Conservation (phyloP, 2,113 vertebrate genomes). For the Murina feae region DNA sequence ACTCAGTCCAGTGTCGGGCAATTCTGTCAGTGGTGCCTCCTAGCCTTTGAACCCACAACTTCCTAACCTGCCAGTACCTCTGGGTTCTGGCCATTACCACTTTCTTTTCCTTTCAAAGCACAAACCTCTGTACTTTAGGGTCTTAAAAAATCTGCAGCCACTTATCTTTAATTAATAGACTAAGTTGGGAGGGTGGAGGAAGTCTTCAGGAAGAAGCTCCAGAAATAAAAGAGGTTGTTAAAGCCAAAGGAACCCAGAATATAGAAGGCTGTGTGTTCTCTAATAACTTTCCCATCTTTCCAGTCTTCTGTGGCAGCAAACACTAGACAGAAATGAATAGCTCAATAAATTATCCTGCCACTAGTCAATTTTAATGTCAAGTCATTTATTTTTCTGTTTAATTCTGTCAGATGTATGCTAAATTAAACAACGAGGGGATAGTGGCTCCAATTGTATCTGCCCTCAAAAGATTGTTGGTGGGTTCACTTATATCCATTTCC, state of each 20-base stretch:
- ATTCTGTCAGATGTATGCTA: neutral
- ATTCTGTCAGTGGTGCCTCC: neutral
- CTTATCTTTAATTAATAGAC: neutral
- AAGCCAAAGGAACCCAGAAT: neutral
- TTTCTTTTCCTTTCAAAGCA: slow-evolving; percentile 21
- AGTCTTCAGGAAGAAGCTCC: neutral
- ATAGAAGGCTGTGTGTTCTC: neutral
- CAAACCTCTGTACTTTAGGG: neutral
- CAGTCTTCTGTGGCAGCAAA: neutral
- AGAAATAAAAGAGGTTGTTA: neutral
- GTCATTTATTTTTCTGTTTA: slow-evolving; percentile 45
- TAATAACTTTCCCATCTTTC: neutral
- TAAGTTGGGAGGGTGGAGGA: neutral
- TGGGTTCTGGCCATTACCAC: neutral
- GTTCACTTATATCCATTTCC: neutral
- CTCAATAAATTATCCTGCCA: slow-evolving; percentile 38
- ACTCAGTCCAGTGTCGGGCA: too few relatives aligned
- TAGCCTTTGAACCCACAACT: neutral
- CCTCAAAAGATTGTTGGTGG: neutral
- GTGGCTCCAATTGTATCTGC: neutral
- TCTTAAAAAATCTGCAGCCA: neutral
- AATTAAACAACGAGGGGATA: slow-evolving; percentile 18
- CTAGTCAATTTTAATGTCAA: slow-evolving; percentile 27
- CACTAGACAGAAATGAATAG: slow-evolving; percentile 44
- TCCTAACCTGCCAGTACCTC: neutral